A percentile compares a stretch with the other conserved stretches of the same genome.
phyloP scores from a whole-genome alignment of 2,113 vertebrate genomes.

The Sclerurus mexicanus region DNA sequence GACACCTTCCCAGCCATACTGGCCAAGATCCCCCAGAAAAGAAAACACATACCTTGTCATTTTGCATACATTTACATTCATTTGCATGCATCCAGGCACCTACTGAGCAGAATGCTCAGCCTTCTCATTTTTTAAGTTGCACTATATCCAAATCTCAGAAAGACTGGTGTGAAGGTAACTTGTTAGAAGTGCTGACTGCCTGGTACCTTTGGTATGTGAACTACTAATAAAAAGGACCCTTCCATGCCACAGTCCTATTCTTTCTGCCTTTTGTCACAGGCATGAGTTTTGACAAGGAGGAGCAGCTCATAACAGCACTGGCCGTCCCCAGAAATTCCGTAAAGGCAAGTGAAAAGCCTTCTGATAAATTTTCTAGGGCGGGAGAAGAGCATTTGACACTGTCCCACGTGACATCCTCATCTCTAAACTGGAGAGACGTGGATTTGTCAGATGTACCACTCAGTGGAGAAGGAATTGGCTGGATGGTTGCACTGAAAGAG shows the following conservation, averaged over 20 bases:
- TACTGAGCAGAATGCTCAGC: constrained; percentile 5
- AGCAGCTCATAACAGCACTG: neutral
- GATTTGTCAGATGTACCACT: neutral
- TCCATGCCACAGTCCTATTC: neutral
- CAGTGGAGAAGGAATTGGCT: neutral
- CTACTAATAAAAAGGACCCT: neutral
- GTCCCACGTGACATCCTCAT: neutral
- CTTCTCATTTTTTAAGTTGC: neutral
- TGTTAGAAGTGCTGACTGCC: neutral
- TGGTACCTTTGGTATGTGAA: neutral
- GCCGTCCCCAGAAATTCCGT: neutral
- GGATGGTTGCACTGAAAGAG: neutral
- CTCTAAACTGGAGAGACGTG: neutral
- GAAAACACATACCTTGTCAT: constrained; percentile 14
- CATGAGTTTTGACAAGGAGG: neutral
- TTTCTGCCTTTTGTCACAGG: neutral
- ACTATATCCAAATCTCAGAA: neutral
- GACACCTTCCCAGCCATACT: constrained; percentile 40
- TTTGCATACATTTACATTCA: constrained; percentile 59
- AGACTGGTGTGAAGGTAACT: neutral
- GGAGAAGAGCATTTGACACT: neutral
- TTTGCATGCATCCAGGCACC: constrained; percentile 17
- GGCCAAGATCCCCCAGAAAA: constrained; percentile 44
- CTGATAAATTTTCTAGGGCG: neutral
- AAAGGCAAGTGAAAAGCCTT: neutral